These are phyloP conservation scores for Heptranchias perlo DNA, from an alignment of 2,113 vertebrate species.

Conservation along the genomic window DNA sequence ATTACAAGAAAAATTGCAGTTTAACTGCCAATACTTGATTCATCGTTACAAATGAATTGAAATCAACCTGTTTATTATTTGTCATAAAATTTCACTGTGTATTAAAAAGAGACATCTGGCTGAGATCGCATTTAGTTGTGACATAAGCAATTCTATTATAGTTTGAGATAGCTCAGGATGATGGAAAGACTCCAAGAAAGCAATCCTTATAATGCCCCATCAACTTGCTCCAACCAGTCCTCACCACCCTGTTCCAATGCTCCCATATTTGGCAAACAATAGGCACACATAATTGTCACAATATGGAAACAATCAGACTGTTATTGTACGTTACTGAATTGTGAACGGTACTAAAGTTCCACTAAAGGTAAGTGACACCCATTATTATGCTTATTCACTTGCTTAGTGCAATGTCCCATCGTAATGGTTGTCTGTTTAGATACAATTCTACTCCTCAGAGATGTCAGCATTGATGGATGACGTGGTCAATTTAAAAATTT, in stretches of 20 bases:
- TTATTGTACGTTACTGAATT: not conserved
- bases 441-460: not conserved
- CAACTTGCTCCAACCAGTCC: not conserved
- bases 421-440: not conserved
- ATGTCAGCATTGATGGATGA: not conserved
- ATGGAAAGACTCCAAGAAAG: too few species aligned
- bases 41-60: not conserved
- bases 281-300: not conserved
- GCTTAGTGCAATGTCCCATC: not conserved
- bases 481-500: not conserved
- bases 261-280: not conserved
- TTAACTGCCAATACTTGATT: not conserved
- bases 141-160: too few species aligned
- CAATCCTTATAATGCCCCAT: too few species aligned
- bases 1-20: not conserved
- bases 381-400: too few species aligned
- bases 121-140: not conserved
- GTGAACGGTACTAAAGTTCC: not conserved
- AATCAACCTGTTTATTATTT: not conserved
- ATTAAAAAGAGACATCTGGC: not conserved
- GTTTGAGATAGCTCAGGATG: too few species aligned
- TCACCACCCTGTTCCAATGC: not conserved
- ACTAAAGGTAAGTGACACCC: not conserved
- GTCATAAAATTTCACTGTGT: not conserved
- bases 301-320: not conserved